These are phyloP conservation scores for Neolamprologus longior DNA, from an alignment of 2,113 vertebrate genomes.

Conservation along the genomic window DNA sequence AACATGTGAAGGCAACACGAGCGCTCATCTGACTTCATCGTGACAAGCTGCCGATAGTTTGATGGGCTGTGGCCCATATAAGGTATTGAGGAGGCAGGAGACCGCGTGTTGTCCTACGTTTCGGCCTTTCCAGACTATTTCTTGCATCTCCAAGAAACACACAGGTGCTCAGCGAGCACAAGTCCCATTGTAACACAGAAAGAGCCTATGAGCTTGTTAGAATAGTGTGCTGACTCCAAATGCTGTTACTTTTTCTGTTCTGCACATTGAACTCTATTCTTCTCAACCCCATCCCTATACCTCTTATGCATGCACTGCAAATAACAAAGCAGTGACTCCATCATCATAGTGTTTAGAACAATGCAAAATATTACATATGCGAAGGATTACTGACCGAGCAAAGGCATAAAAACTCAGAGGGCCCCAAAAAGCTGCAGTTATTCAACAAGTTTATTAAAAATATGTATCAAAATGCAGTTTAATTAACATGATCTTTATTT, in stretches of 20 bases:
- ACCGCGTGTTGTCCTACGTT: not conserved
- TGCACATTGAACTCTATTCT: not conserved
- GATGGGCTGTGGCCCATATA: constrained; percentile 9
- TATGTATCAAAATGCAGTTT: not conserved
- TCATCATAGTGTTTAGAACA: not conserved
- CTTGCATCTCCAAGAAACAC: not conserved
- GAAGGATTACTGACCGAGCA: not conserved
- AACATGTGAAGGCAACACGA: not conserved
- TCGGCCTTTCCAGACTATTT: not conserved
- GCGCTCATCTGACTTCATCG: constrained; percentile 33
- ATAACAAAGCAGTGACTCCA: not conserved
- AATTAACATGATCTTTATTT: not conserved
- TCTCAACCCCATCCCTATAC: not conserved
- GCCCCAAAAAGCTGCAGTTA: not conserved
- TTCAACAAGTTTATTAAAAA: not conserved
- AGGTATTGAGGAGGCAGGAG: not conserved
- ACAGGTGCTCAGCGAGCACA: not conserved
- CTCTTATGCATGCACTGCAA: not conserved
- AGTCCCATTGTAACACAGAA: not conserved
- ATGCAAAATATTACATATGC: not conserved
- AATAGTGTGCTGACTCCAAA: not conserved
- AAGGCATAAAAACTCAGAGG: not conserved
- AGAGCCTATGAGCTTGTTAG: not conserved
- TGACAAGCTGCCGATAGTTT: constrained; percentile 10
- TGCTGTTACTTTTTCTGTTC: not conserved